Conservation (phyloP, 2,797 vertebrate species). For the Rhynchonycteris naso region DNA sequence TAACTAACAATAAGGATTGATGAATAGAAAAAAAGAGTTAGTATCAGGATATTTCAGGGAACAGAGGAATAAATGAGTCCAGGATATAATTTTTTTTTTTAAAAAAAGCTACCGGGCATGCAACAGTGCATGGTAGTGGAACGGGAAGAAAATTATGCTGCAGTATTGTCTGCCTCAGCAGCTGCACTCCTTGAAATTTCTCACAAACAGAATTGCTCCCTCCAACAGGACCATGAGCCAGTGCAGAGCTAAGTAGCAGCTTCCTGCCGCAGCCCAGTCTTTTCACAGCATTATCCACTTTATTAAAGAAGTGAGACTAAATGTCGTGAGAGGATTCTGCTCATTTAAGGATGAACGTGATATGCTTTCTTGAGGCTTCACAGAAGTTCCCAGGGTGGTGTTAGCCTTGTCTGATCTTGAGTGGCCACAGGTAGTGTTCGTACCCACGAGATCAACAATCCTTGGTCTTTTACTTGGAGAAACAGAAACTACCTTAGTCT, state of each 20-base stretch:
- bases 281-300: slow-evolving; percentile 90
- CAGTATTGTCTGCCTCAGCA: slow-evolving; percentile 88
- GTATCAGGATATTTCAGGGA: not conserved
- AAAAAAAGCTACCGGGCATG: not conserved
- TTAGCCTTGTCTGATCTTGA: slow-evolving; percentile 90
- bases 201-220: slow-evolving; percentile 89
- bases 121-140: slow-evolving; percentile 91
- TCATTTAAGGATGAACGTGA: slow-evolving; percentile 90
- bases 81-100: not conserved
- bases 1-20: slow-evolving; percentile 8
- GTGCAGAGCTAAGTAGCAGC: slow-evolving; percentile 83
- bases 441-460: slow-evolving; percentile 91
- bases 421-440: slow-evolving; percentile 92
- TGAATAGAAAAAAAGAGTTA: slow-evolving; percentile 52
- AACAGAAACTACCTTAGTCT: slow-evolving; percentile 94
- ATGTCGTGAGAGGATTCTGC: slow-evolving; percentile 89
- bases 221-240: slow-evolving; percentile 58
- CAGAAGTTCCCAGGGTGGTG: slow-evolving; percentile 92
- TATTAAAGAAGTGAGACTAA: slow-evolving; percentile 89
- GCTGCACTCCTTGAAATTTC: slow-evolving; percentile 89
- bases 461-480: slow-evolving; percentile 92
- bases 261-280: slow-evolving; percentile 84
- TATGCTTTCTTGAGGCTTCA: slow-evolving; percentile 90
- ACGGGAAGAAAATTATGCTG: slow-evolving; percentile 90
- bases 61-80: slow-evolving; percentile 48